Percentiles rank a stretch among this genome's conserved stretches.
Conservation (phyloP, 2,888 invertebrate genomes). For the Anoncus sp. region DNA sequence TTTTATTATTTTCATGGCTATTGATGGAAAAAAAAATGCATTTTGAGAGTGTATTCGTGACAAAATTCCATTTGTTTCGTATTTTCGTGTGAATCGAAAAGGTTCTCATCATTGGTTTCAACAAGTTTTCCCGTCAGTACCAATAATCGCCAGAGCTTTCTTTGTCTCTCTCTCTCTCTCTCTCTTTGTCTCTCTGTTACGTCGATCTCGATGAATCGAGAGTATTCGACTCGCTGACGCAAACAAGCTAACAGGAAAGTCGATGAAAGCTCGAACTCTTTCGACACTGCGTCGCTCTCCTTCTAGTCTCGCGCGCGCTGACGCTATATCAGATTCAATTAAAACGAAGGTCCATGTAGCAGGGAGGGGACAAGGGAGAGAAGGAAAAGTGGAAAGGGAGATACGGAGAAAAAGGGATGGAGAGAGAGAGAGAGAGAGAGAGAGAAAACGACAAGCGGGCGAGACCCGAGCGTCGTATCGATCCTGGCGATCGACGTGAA, state of each 20-base stretch:
- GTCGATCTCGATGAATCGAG: constrained; percentile 36
- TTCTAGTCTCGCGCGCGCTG: constrained; percentile 63
- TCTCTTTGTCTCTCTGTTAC: background rate
- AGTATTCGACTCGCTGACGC: constrained; percentile 45
- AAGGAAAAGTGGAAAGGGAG: background rate
- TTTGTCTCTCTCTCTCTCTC: constrained; percentile 2
- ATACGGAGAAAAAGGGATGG: constrained; percentile 44
- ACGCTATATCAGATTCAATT: constrained; percentile 69
- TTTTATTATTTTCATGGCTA: background rate
- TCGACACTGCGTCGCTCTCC: constrained; percentile 51
- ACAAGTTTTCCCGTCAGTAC: constrained; percentile 19
- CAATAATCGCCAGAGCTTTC: constrained; percentile 17
- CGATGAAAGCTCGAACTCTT: constrained; percentile 51
- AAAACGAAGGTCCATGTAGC: constrained; percentile 66
- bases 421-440: constrained; percentile 36
- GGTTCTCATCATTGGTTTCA: constrained; percentile 15
- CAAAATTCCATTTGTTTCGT: background rate
- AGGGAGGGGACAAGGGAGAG: constrained; percentile 31
- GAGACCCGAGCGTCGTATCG: constrained; percentile 55
- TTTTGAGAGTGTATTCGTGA: background rate
- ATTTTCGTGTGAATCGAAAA: background rate
- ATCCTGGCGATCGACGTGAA: constrained; percentile 60
- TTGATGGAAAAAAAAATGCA: background rate
- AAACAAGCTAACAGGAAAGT: constrained; percentile 31
- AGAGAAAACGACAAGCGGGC: constrained; percentile 45